Evolutionary conservation across 2,113 vertebrate genomes (phyloP), one percentile per base, ranked within the genome.

Genomic region (Cyanistes caeruleus): DNA sequence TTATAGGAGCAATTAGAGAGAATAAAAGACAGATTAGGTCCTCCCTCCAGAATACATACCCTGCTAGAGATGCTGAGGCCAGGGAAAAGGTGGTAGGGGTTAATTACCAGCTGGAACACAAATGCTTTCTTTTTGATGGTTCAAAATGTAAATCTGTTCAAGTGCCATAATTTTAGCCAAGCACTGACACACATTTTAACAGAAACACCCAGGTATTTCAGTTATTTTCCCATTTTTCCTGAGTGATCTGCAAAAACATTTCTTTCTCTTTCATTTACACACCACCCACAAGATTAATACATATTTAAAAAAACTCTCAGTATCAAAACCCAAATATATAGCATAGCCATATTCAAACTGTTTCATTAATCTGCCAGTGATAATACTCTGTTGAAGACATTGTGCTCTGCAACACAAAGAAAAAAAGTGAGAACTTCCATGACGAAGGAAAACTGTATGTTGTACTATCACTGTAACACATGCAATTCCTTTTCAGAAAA

Each of bases 31-130:
- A 74, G 56, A 91, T 60, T 28, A 84, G 52, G 20, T 59, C 62
- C 44, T 84, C 70, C 44, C 39, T 81, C 25, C 43, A 88, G 72
- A 77, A 93, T 33, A 90, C 51, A 77, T 19, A 33, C 8, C n/a
- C 84, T 81, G 39, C 27, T 55, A 73, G 55, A 90, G 52, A 23
- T 85, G 27, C 28, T 1, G 5, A 80, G 46, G 19, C 28, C 7
- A 8, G 44, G 30, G 33, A 78, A 25, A 43, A 59, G 33, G 17
- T n/a, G 15, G 28, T 35, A 65, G 37, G 41, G 46, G 63, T 86
- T 88, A 93, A 93, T 77, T 86, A 90, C 63, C 75, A 92, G 33
- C 63, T 80, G 59, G 72, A 95, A 95, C 11, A 10, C 72, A 83
- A 94, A 77, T 0, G 0, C 22, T 85, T 72, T 69, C 41, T 69